Percentiles rank a stretch among this genome's conserved stretches.
phyloP scores from a whole-genome alignment of 2,888 invertebrate species.

The Zhengitettix transpicula region DNA sequence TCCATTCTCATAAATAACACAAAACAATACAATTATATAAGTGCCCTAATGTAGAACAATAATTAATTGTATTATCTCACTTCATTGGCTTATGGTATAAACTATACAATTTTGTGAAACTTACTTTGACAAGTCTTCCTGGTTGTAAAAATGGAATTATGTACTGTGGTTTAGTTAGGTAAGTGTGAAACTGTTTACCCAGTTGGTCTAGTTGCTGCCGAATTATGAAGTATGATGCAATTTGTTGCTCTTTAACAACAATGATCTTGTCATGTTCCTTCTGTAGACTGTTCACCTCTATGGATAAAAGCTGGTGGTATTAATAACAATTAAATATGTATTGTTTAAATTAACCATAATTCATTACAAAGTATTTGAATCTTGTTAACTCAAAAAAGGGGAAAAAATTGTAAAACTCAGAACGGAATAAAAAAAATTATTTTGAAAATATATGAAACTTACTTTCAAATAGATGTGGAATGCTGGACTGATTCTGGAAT shows the following conservation, averaged over 20 bases:
- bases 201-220: slow-evolving; percentile 62
- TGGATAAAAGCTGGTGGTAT: neutral
- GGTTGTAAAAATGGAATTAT: slow-evolving; percentile 88
- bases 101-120: slow-evolving; percentile 6
- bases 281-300: slow-evolving; percentile 50
- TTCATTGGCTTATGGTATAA: too few species aligned
- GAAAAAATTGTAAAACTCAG: neutral
- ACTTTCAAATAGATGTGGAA: slow-evolving; percentile 81
- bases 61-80: too few species aligned
- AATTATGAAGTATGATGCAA: slow-evolving; percentile 73
- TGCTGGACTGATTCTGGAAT: slow-evolving; percentile 93
- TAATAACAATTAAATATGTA: neutral
- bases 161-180: slow-evolving; percentile 72
- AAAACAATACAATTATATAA: too few species aligned
- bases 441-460: slow-evolving; percentile 22
- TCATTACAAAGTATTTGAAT: neutral
- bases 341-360: neutral
- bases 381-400: neutral
- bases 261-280: slow-evolving; percentile 42
- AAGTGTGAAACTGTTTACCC: slow-evolving; percentile 56
- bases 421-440: slow-evolving; percentile 1
- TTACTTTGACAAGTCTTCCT: slow-evolving; percentile 79
- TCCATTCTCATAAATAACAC: too few species aligned
- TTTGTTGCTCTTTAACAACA: slow-evolving; percentile 53
- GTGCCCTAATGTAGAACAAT: too few species aligned